Evolutionary conservation across 35 echinoderm and acorn worm species (phyloP), one percentile per base, ranked within the genome.

Genomic region (Hemicentrotus pulcherrimus): DNA sequence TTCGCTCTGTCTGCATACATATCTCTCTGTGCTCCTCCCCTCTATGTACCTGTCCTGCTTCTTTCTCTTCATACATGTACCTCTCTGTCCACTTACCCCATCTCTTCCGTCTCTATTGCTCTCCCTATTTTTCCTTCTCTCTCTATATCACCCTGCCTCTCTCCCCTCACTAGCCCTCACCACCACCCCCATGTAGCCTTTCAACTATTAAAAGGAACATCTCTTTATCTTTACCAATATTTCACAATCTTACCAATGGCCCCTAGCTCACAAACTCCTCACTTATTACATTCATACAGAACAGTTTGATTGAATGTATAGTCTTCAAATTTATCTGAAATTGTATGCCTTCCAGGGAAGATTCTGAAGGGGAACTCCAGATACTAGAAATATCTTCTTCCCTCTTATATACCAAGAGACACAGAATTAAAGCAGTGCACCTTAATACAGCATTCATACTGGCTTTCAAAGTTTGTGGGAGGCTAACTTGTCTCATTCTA

Each of bases 201-300:
- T 78, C 65, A 78, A 78, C 22, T n/a, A 28, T 5, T 78, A 28
- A 18, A n/a, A n/a, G n/a, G n/a, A n/a, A 18, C 65, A 78, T n/a
- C 65, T 28, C 65, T 24, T 78, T 18, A 28, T 78, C 65, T 78
- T 78, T n/a, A 28, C 65, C 65, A 78, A 78, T 78, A 78, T 28
- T 10, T 30, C 22, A 0, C 65, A 0, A 18, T 78, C 65, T 78
- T 78, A 22, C 28, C 65, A 7, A 6, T 28, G 65, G 65, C 65
- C 65, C n/a, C 65, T 78, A 15, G 18, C 65, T 7, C 7, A 78
- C 22, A 41, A 41, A 22, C 65, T n/a, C 61, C 65, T n/a, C 65
- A 78, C 65, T 78, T 78, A 78, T 78, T 22, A 78, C 65, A 28
- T 78, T 78, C 65, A 78, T 78, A 78, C 65, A n/a, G 65, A n/a